These are phyloP conservation scores for Luffia ferchaultella DNA, from an alignment of 2,888 invertebrate genomes.

Conservation along the genomic window DNA sequence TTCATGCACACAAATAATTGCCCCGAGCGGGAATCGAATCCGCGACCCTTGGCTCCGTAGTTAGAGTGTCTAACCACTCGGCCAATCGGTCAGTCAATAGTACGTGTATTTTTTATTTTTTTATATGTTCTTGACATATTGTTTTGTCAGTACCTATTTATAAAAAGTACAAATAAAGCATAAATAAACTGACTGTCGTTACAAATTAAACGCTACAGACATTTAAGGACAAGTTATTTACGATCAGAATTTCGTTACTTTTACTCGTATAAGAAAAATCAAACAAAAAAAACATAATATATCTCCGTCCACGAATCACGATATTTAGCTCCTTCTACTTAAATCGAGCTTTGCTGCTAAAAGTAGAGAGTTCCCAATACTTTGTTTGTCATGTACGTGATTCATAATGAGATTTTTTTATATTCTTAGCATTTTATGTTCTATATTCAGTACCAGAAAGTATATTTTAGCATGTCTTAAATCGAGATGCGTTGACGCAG, in stretches of 20 bases:
- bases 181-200: not conserved
- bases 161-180: no score
- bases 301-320: slow-evolving; percentile 37
- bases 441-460: slow-evolving; percentile 12
- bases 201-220: not conserved
- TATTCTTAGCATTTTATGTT: slow-evolving; percentile 16
- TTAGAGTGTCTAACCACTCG: no score
- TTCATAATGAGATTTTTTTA: slow-evolving; percentile 50
- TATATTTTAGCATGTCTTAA: slow-evolving; percentile 18
- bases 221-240: not conserved
- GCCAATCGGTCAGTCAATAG: no score
- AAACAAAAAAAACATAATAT: slow-evolving; percentile 19
- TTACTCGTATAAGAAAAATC: slow-evolving; percentile 20
- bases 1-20: no score
- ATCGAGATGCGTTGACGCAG: slow-evolving; percentile 52
- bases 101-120: no score
- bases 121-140: no score
- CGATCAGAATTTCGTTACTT: slow-evolving; percentile 18
- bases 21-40: no score
- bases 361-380: slow-evolving; percentile 58
- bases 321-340: slow-evolving; percentile 38
- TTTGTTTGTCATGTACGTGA: slow-evolving; percentile 62
- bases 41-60: no score
- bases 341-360: slow-evolving; percentile 44
- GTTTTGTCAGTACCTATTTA: no score